phyloP scores from a whole-genome alignment of 2,888 invertebrate species.

The Sacculina carcini region DNA sequence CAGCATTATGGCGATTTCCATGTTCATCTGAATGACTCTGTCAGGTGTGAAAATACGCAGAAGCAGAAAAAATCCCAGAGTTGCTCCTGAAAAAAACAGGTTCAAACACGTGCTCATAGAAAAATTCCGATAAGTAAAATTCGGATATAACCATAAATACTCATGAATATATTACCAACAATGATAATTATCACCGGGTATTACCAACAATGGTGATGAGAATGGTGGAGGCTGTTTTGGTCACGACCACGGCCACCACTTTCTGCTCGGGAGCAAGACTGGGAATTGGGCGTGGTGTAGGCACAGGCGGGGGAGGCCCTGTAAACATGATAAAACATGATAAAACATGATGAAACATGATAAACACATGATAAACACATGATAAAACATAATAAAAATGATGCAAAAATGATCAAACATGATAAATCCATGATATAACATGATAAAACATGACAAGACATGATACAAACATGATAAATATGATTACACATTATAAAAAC shows the following conservation, averaged over 20 bases:
- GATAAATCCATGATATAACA: too few relatives aligned
- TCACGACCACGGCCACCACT: slow-evolving; percentile 15
- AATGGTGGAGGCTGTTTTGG: slow-evolving; percentile 16
- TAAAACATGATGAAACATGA: too few relatives aligned
- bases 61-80: slow-evolving; percentile 14
- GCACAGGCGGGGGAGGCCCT: slow-evolving; percentile 14
- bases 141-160: too few relatives aligned
- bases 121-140: too few relatives aligned
- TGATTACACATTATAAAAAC: too few relatives aligned
- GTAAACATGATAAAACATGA: neutral
- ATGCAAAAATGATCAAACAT: too few relatives aligned
- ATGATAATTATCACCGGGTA: too few relatives aligned
- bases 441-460: too few relatives aligned
- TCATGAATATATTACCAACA: too few relatives aligned
- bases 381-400: too few relatives aligned
- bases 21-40: slow-evolving; percentile 18
- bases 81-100: slow-evolving; percentile 10
- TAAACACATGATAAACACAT: too few relatives aligned
- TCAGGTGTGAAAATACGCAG: slow-evolving; percentile 16
- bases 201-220: slow-evolving; percentile 15
- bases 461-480: too few relatives aligned
- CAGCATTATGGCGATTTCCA: slow-evolving; percentile 16
- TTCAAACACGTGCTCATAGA: neutral
- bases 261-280: slow-evolving; percentile 15
- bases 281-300: slow-evolving; percentile 16